A percentile compares a stretch with the other conserved stretches of the same genome.
phyloP scores from a whole-genome alignment of 92 coral and sea anemone species.

The Virgularia gustaviana region DNA sequence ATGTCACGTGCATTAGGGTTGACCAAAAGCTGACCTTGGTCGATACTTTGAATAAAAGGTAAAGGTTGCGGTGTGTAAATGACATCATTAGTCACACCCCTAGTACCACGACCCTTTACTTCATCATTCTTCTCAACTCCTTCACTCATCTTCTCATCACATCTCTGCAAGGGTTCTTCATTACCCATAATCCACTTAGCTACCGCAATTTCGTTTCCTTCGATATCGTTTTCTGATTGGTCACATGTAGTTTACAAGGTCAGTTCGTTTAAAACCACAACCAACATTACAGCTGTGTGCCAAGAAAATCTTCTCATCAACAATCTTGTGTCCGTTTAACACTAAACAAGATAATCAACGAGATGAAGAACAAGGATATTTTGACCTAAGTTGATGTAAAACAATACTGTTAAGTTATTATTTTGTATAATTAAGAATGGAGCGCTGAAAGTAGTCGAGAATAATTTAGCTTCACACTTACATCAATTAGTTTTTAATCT shows the following conservation, averaged over 20 bases:
- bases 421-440: too few species aligned
- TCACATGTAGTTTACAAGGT: neutral
- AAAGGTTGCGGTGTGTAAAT: constrained; percentile 21
- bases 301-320: too few species aligned
- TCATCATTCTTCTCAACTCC: neutral
- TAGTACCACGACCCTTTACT: neutral
- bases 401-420: too few species aligned
- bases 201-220: neutral
- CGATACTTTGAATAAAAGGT: constrained; percentile 28
- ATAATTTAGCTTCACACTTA: too few species aligned
- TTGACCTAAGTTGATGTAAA: too few species aligned
- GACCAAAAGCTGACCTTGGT: constrained; percentile 24
- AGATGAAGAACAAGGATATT: too few species aligned
- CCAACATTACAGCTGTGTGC: too few species aligned
- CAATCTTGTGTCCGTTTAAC: too few species aligned
- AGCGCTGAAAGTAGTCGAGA: too few species aligned
- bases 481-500: too few species aligned
- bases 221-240: neutral
- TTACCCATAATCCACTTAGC: neutral
- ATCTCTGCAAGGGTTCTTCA: neutral
- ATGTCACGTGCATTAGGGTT: constrained; percentile 25
- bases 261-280: too few species aligned
- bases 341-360: too few species aligned
- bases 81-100: neutral
- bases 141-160: neutral